These are phyloP conservation scores for Periophthalmodon schlosseri DNA, from an alignment of 2,113 vertebrate species.

Conservation along the genomic window DNA sequence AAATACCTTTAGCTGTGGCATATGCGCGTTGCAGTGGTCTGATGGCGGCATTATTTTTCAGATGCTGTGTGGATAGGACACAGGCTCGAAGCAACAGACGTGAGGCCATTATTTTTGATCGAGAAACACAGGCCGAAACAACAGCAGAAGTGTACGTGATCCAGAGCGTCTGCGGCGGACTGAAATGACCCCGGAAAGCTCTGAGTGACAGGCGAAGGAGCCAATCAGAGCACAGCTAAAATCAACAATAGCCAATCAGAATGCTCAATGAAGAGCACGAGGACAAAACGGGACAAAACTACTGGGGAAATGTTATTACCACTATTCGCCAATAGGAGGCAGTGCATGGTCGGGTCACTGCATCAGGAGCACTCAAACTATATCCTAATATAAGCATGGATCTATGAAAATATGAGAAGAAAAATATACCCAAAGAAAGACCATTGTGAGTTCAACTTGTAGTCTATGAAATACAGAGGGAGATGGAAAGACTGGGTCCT, in stretches of 20 bases:
- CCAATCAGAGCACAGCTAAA: constrained; percentile 47
- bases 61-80: neutral
- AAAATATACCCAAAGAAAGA: no score
- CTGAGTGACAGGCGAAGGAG: constrained; percentile 22
- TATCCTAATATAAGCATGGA: no score
- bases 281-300: constrained; percentile 25
- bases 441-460: no score
- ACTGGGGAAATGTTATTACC: no score
- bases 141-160: constrained; percentile 13
- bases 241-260: neutral
- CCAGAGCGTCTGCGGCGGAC: neutral
- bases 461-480: no score
- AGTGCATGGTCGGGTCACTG: no score
- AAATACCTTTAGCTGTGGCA: neutral
- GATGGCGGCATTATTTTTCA: neutral
- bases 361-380: no score
- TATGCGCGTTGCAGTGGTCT: neutral
- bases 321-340: no score
- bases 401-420: no score
- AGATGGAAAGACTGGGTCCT: no score
- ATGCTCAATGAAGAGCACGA: constrained; percentile 13
- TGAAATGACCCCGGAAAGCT: constrained; percentile 22
- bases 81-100: constrained; percentile 61
- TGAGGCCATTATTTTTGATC: constrained; percentile 57
- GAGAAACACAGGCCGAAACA: neutral